Conservation (phyloP, 92 coral and sea anemone genomes). For the Umimayanthus kanabou region DNA sequence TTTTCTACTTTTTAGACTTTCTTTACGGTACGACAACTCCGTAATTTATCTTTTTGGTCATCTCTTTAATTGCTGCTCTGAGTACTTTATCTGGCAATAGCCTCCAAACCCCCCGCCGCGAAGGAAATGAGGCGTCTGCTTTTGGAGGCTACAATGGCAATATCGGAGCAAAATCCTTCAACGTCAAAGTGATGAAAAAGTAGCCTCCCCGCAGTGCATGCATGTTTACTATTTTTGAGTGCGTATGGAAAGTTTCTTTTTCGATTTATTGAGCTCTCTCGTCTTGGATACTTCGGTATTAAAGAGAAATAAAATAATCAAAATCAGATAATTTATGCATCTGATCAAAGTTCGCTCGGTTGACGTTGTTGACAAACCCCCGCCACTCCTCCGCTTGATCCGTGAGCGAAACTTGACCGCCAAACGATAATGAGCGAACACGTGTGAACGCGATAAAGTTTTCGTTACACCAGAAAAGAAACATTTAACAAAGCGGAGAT, state of each 20-base stretch:
- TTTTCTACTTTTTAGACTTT: no score
- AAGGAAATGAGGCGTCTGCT: no score
- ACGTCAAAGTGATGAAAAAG: no score
- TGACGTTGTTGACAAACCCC: conserved; percentile 1
- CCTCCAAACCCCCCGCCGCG: no score
- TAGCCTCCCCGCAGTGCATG: not conserved
- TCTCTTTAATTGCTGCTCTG: no score
- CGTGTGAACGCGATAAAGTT: not conserved
- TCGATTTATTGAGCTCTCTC: not conserved
- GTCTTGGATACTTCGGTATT: not conserved
- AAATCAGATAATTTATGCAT: not conserved
- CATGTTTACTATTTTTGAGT: not conserved
- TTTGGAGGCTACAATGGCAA: no score
- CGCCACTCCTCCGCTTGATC: conserved; percentile 13
- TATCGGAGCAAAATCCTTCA: no score
- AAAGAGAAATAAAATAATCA: not conserved
- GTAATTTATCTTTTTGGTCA: no score
- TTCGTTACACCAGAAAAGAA: not conserved
- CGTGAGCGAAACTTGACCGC: no score
- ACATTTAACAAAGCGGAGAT: not conserved
- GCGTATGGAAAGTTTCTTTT: no score
- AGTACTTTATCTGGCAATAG: no score
- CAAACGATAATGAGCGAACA: not conserved
- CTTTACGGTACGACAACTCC: no score
- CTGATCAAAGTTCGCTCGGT: conserved; percentile 10